These are phyloP conservation scores for Taenioides sp. DNA, from an alignment of 2,797 vertebrate species.

Conservation along the genomic window DNA sequence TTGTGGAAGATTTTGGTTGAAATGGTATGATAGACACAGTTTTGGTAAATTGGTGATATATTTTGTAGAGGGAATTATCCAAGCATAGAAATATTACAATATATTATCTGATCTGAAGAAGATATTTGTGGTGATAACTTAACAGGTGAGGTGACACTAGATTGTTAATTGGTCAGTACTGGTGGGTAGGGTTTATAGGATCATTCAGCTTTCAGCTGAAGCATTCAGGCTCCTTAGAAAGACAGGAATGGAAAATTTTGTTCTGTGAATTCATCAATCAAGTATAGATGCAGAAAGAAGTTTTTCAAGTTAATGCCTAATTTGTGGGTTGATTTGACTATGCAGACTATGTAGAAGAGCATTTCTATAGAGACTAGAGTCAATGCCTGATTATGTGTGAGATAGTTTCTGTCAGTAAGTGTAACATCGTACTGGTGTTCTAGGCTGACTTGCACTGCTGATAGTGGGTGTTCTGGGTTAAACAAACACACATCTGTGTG, in stretches of 20 bases:
- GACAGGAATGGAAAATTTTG: not conserved
- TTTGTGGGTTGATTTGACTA: slow-evolving; percentile 15
- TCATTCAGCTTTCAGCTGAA: not conserved
- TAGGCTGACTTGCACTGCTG: slow-evolving; percentile 45
- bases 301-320: slow-evolving; percentile 27
- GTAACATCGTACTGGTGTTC: slow-evolving; percentile 41
- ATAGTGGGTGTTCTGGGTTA: slow-evolving; percentile 42
- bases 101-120: not conserved
- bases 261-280: not conserved
- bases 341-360: too few species aligned
- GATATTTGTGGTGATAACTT: not conserved
- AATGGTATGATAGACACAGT: not conserved
- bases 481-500: slow-evolving; percentile 30
- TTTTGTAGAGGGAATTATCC: not conserved
- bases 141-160: not conserved
- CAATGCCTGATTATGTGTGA: slow-evolving; percentile 41
- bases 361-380: not conserved
- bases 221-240: not conserved
- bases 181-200: too few species aligned
- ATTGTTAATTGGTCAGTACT: not conserved
- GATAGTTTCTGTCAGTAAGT: slow-evolving; percentile 43
- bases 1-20: not conserved
- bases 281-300: not conserved
- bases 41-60: not conserved
- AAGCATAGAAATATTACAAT: not conserved